A percentile compares a stretch with the other conserved stretches of the same genome.
Evolutionary conservation across 2,113 vertebrate species (phyloP).

Genomic region (Gymnarchus niloticus): DNA sequence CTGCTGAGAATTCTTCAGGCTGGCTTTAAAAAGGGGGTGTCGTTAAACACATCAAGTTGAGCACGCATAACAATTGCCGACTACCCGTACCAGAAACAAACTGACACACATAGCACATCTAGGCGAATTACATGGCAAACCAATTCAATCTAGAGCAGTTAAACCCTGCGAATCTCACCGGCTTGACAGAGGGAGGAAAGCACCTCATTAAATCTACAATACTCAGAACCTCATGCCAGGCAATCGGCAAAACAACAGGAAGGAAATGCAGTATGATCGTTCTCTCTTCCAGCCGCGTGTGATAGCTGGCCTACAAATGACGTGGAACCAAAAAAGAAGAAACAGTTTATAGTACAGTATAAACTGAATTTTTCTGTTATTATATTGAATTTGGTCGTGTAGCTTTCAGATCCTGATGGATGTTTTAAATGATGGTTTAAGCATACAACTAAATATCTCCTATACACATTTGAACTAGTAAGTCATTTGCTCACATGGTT

Average conservation of each 20-base stretch:
- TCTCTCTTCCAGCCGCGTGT: background rate
- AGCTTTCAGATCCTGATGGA: background rate
- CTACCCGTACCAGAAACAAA: background rate
- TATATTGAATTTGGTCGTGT: background rate
- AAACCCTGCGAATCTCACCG: background rate
- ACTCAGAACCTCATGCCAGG: background rate
- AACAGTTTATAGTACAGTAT: background rate
- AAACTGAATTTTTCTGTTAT: background rate
- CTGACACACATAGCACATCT: background rate
- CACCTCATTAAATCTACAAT: background rate
- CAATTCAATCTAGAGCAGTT: background rate
- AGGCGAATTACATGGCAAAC: background rate
- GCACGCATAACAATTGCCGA: background rate
- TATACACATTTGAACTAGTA: background rate
- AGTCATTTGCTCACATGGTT: background rate
- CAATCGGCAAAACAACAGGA: background rate
- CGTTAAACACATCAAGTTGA: background rate
- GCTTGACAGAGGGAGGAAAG: background rate
- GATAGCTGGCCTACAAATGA: background rate
- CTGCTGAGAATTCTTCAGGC: background rate
- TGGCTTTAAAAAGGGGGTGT: background rate
- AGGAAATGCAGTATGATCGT: background rate
- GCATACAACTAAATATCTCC: background rate
- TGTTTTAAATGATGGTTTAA: background rate
- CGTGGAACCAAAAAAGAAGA: background rate